Evolutionary conservation across 2,797 vertebrate genomes (phyloP), one percentile per base, ranked within the genome.

Genomic region (Poeciliopsis turneri): DNA sequence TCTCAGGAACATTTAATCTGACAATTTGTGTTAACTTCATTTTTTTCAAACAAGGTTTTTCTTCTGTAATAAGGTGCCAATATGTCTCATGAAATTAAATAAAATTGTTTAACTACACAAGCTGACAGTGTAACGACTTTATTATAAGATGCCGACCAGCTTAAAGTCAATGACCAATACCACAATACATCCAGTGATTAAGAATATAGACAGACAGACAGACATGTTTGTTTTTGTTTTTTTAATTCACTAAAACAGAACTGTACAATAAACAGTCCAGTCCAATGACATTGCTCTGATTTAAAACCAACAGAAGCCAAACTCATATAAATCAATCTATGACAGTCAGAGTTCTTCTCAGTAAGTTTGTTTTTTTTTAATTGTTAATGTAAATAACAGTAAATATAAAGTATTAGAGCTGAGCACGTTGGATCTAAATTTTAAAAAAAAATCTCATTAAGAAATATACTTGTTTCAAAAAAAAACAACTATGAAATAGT

Each of bases 121-220:
- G n/a, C 41, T 46, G 78, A 86, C 89, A 93, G 91, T 93, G 88
- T 89, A 47, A 84, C 30, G 87, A 95, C 91, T 88, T 71, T 61
- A 86, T 73, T 61, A 69, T 80, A 85, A 90, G 80, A 82, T 90
- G 87, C 86, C 55, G 39, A 78, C 77, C 75, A 84, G 70, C 76
- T 86, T 79, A 59, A 45, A 82, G 80, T 73, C 43, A 79, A 75
- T 74, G 73, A 75, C 75, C 11, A 33, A 46, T n/a, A 82, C 83
- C 85, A 89, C 74, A 70, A 76, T 74, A 92, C 82, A 83, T 73
- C 81, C 84, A 90, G 82, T 70, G 59, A 46, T 66, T 57, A 87
- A 53, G 30, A 64, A 51, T 72, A 87, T 78, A 82, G 78, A 87
- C 87, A 89, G 75, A 30, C 30, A 30, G 30, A 68, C 80, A 86